Evolutionary conservation across 2,888 invertebrate genomes (phyloP).

Genomic region (Cancer borealis): DNA sequence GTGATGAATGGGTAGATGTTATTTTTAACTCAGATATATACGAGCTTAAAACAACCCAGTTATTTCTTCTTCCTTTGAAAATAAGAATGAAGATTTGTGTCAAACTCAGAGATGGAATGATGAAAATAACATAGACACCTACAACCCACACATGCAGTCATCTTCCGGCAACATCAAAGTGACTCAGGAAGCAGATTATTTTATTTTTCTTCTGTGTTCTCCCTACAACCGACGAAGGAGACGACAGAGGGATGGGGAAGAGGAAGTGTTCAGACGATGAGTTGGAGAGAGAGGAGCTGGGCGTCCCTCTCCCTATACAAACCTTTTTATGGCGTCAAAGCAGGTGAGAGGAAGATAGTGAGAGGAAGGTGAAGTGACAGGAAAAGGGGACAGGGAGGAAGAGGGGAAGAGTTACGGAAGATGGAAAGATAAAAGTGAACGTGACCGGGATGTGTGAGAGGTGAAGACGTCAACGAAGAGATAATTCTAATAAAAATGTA

Average conservation of each 20-base stretch:
- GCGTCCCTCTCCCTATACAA: conserved; percentile 95
- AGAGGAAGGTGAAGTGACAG: not conserved
- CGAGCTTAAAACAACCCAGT: not conserved
- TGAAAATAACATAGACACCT: not conserved
- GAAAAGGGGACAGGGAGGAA: not conserved
- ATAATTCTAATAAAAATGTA: not conserved
- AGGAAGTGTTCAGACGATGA: conserved; percentile 67
- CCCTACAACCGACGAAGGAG: conserved; percentile 18
- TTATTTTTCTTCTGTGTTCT: too few species aligned
- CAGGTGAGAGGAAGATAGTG: conserved; percentile 67
- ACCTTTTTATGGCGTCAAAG: conserved; percentile 91
- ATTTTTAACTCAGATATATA: not conserved
- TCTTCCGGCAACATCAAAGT: not conserved
- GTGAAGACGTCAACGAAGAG: not conserved
- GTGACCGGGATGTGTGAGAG: not conserved
- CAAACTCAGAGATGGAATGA: not conserved
- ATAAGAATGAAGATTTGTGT: not conserved
- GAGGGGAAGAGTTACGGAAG: not conserved
- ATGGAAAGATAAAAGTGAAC: not conserved
- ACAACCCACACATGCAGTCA: not conserved
- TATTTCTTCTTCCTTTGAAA: not conserved
- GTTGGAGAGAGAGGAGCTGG: conserved; percentile 74
- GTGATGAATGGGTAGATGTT: not conserved
- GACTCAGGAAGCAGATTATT: not conserved
- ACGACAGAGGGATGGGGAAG: conserved; percentile 57